These are phyloP conservation scores for Prostheceraeus crozeri DNA, from an alignment of 2,888 invertebrate species.

Conservation along the genomic window DNA sequence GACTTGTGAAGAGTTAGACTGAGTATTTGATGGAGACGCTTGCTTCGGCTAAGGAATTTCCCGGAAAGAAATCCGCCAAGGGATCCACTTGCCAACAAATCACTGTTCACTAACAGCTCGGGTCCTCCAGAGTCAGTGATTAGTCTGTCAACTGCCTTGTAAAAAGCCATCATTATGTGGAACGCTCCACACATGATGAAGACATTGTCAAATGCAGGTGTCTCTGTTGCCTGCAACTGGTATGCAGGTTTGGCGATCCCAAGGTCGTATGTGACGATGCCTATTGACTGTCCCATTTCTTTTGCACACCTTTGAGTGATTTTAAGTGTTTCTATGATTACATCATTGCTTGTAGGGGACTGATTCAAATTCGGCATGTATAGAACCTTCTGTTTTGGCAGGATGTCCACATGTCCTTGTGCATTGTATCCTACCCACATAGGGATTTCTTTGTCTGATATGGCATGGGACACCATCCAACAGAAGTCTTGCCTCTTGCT, in stretches of 20 bases:
- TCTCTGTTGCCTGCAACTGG: conserved; percentile 41
- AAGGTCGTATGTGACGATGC: conserved; percentile 41
- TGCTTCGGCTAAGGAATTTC: conserved; percentile 42
- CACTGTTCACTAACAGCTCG: conserved; percentile 41
- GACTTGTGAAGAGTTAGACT: conserved; percentile 39
- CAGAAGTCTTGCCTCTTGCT: too few relatives aligned
- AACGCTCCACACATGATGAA: conserved; percentile 42
- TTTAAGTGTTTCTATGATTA: conserved; percentile 39
- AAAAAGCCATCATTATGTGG: conserved; percentile 41
- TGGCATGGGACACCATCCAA: conserved; percentile 37
- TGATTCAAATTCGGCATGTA: conserved; percentile 41
- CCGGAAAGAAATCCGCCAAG: conserved; percentile 40
- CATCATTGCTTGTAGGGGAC: conserved; percentile 40
- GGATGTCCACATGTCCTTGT: conserved; percentile 25
- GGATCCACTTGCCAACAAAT: conserved; percentile 41
- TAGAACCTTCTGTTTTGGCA: conserved; percentile 38
- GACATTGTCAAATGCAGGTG: conserved; percentile 41
- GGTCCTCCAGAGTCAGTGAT: conserved; percentile 42
- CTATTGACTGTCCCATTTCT: conserved; percentile 37
- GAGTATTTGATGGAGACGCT: conserved; percentile 41
- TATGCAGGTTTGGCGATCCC: conserved; percentile 41
- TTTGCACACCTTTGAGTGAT: conserved; percentile 39
- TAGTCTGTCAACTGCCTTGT: conserved; percentile 41
- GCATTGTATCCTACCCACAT: conserved; percentile 42
- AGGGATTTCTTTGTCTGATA: conserved; percentile 31